phyloP scores from a whole-genome alignment of 2,888 invertebrate species.

The Nephrotoma flavescens region DNA sequence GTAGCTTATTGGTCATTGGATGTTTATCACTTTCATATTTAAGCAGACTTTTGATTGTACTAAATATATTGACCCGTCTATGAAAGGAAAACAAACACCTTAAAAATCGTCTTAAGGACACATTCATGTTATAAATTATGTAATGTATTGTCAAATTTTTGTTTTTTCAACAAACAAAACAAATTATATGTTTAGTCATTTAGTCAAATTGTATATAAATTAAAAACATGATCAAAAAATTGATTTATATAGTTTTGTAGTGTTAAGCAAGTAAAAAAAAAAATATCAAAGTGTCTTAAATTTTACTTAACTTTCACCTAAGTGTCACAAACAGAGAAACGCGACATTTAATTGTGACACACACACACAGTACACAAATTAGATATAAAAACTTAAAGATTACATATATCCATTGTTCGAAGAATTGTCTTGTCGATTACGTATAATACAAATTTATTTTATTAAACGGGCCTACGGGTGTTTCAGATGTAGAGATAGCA shows the following conservation, averaged over 20 bases:
- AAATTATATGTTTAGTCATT: neutral
- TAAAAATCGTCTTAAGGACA: neutral
- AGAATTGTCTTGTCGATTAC: neutral
- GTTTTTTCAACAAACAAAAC: neutral
- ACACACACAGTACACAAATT: too few relatives aligned
- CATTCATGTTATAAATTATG: neutral
- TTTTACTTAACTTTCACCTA: neutral
- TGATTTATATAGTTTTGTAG: neutral
- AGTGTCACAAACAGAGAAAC: neutral
- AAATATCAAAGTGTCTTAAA: neutral
- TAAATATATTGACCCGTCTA: too few relatives aligned
- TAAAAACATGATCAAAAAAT: neutral
- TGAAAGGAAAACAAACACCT: too few relatives aligned
- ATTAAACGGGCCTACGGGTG: neutral
- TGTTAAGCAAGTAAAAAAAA: neutral
- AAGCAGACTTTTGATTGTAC: too few relatives aligned
- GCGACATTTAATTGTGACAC: neutral
- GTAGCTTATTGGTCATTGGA: too few relatives aligned
- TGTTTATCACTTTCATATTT: too few relatives aligned
- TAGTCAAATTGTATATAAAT: neutral
- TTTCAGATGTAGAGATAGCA: neutral
- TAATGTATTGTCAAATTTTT: too few relatives aligned
- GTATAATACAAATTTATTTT: neutral
- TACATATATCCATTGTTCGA: neutral
- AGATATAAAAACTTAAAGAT: neutral